Percentiles rank a stretch among this genome's conserved stretches.
Conservation (phyloP, 2,888 invertebrate species). For the Tortrix viridana region DNA sequence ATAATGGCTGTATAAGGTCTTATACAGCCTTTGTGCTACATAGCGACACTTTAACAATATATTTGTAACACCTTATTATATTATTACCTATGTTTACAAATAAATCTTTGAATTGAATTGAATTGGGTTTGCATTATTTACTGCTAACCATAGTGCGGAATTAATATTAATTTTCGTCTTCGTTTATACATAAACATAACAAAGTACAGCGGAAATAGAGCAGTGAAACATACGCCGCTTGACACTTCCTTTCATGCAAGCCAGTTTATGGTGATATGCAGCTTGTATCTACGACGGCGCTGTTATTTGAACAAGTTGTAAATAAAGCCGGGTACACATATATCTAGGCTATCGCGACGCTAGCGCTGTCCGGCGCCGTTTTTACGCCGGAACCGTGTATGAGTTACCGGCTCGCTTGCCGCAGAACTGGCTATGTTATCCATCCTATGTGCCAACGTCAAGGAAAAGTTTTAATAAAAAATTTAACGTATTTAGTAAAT, state of each 20-base stretch:
- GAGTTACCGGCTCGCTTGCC: constrained; percentile 72
- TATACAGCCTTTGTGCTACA: too few species aligned
- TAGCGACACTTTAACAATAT: too few species aligned
- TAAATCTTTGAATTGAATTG: too few species aligned
- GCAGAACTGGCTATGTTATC: constrained; percentile 31
- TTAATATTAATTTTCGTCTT: neutral
- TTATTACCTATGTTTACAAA: too few species aligned
- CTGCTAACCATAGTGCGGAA: neutral
- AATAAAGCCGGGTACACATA: constrained; percentile 61
- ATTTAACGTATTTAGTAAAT: constrained; percentile 25
- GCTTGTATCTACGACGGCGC: constrained; percentile 36
- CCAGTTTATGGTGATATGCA: constrained; percentile 43
- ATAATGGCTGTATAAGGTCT: too few species aligned
- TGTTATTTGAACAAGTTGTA: constrained; percentile 58
- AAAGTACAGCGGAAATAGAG: constrained; percentile 30
- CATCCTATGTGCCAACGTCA: constrained; percentile 25
- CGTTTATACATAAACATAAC: neutral
- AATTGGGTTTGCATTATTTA: neutral
- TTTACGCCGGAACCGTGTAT: constrained; percentile 76
- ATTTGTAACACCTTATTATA: too few species aligned
- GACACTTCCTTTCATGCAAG: constrained; percentile 43
- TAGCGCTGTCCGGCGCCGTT: constrained; percentile 65
- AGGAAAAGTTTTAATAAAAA: constrained; percentile 25
- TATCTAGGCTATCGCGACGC: constrained; percentile 56
- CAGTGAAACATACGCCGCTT: constrained; percentile 31